Evolutionary conservation across 2,888 invertebrate genomes (phyloP), one percentile per base, ranked within the genome.

Genomic region (Calameuta filiformis): DNA sequence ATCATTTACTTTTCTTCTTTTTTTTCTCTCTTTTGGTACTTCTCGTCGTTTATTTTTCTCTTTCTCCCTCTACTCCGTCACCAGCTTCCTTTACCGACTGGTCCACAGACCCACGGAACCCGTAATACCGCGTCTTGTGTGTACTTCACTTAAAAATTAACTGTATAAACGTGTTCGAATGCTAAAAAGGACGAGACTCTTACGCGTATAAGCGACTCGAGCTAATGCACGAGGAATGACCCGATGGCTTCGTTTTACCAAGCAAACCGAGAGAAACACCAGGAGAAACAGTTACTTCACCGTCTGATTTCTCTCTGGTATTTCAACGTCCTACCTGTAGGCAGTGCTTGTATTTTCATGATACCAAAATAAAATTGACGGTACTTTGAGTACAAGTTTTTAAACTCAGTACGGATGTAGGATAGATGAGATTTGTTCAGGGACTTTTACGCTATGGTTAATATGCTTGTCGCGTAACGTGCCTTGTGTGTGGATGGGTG

Each of bases 11-110:
- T 56, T 71, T 12, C 15, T 40, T 40, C 71, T 77, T 33, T 31
- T 33, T 33, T 77, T 15, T 74, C 56, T 79, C 73, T 78, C 68
- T 37, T 68, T 69, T 68, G 31, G n/a, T 35, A 73, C 76, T 79
- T 74, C 31, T 76, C 75, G 73, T 76, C 31, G 11, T 69, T 69
- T 76, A 76, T 56, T 56, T 56, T 9, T 56, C 23, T 56, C 56
- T 56, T 23, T 56, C 2, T 56, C 56, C 23, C 56, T 56, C 23
- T 56, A 56, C 56, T 56, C 23, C 56, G 56, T 56, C 56, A 9
- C 23, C 56, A 56, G 56, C 56, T 56, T 56, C 56, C 56, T 56
- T 23, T 6, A 56, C 56, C 56, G 56, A 56, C 56, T 56, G 56
- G 56, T 56, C 23, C 23, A 9, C 56, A 23, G 23, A 56, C 23